Conservation (phyloP, 2,797 vertebrate genomes). For the Threskiornis aethiopicus region DNA sequence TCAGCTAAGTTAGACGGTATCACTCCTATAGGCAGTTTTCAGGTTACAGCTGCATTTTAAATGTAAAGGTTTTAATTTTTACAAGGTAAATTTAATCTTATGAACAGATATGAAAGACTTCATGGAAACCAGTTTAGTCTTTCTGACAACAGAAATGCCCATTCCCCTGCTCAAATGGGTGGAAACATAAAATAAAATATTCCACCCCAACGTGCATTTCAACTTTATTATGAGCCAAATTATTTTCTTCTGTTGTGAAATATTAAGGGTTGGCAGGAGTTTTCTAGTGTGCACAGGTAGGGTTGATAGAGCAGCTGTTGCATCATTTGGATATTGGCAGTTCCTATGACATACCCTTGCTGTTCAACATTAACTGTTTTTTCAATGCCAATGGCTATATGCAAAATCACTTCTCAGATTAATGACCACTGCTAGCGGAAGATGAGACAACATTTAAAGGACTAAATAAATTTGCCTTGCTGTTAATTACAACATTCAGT, state of each 20-base stretch:
- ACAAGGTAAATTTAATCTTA: background rate
- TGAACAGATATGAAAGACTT: background rate
- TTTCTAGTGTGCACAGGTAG: background rate
- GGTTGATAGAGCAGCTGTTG: background rate
- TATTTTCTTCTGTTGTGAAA: background rate
- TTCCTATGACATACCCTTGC: background rate
- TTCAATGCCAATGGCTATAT: background rate
- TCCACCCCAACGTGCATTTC: background rate
- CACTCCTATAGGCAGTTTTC: background rate
- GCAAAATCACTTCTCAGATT: background rate
- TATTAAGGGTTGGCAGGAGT: background rate
- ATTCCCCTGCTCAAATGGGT: background rate
- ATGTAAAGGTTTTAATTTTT: background rate
- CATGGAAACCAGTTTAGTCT: background rate
- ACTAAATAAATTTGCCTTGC: conserved; percentile 1
- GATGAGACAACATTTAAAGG: background rate
- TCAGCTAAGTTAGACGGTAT: background rate
- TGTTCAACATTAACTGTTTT: background rate
- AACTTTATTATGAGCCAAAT: background rate
- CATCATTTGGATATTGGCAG: background rate
- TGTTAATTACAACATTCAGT: background rate
- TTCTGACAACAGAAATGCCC: background rate
- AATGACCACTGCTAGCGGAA: background rate
- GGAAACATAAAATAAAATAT: background rate
- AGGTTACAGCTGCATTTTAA: conserved; percentile 1